A percentile compares a stretch with the other conserved stretches of the same genome.
Conservation (phyloP, 2,113 vertebrate genomes). For the Paradoxurus hermaphroditus region DNA sequence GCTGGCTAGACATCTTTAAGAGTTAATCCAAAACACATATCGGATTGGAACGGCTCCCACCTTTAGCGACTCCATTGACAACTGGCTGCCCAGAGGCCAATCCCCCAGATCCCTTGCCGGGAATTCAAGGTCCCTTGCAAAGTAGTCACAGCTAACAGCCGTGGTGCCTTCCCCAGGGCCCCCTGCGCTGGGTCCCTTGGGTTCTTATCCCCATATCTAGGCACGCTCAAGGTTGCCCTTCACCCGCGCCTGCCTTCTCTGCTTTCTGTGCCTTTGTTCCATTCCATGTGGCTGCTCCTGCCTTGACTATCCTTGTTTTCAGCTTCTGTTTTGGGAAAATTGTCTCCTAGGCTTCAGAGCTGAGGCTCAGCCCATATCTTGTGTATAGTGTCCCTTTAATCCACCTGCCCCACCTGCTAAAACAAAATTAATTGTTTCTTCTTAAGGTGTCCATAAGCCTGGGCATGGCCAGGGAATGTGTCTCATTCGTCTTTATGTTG, state of each 20-base stretch:
- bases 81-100: too few relatives aligned
- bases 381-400: background rate
- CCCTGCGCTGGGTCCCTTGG: background rate
- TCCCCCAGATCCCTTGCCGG: background rate
- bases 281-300: accelerated
- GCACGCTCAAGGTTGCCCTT: background rate
- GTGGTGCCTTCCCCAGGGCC: accelerated
- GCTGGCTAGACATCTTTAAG: background rate
- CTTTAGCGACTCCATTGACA: background rate
- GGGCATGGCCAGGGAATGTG: background rate
- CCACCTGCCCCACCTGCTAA: background rate
- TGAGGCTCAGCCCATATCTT: background rate
- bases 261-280: background rate
- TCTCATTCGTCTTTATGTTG: background rate
- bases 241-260: background rate
- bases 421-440: background rate
- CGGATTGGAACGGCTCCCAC: background rate
- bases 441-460: background rate
- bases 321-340: background rate
- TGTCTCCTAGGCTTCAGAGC: background rate
- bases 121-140: background rate
- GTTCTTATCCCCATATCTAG: background rate
- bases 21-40: background rate
- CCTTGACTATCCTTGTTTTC: background rate
- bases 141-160: background rate